Percentiles rank a stretch among this genome's conserved stretches.
Evolutionary conservation across 2,797 vertebrate species (phyloP).

Genomic region (Schizothorax lantsangensis): DNA sequence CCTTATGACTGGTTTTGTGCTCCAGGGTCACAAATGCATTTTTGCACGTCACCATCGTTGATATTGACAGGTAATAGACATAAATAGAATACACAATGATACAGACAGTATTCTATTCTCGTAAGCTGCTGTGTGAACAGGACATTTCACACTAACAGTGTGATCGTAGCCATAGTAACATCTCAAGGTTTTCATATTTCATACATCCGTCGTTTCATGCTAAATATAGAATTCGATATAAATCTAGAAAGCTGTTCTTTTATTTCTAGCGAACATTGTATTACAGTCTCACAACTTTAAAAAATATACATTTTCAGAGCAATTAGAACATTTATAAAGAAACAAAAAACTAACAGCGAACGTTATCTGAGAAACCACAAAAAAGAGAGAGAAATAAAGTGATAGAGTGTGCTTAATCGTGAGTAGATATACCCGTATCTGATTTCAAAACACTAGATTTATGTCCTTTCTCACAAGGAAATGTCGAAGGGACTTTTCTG

Average conservation of each 20-base stretch:
- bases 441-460: conserved; percentile 81
- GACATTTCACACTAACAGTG: neutral
- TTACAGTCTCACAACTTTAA: conserved; percentile 85
- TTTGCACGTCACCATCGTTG: neutral
- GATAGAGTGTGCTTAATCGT: conserved; percentile 85
- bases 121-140: neutral
- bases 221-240: conserved; percentile 53
- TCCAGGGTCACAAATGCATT: neutral
- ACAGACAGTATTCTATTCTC: neutral
- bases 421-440: conserved; percentile 85
- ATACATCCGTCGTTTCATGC: neutral
- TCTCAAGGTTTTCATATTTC: neutral
- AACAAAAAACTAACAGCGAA: conserved; percentile 71
- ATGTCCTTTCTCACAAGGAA: conserved; percentile 78
- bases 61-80: neutral
- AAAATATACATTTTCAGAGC: conserved; percentile 88
- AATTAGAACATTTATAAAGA: conserved; percentile 83
- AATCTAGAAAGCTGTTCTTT: conserved; percentile 84
- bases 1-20: no score
- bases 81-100: neutral
- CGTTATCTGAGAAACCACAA: conserved; percentile 70
- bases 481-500: conserved; percentile 76
- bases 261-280: conserved; percentile 86
- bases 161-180: neutral
- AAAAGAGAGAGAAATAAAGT: conserved; percentile 75